These are phyloP conservation scores for Columba livia DNA, from an alignment of 2,113 vertebrate species.

Conservation along the genomic window DNA sequence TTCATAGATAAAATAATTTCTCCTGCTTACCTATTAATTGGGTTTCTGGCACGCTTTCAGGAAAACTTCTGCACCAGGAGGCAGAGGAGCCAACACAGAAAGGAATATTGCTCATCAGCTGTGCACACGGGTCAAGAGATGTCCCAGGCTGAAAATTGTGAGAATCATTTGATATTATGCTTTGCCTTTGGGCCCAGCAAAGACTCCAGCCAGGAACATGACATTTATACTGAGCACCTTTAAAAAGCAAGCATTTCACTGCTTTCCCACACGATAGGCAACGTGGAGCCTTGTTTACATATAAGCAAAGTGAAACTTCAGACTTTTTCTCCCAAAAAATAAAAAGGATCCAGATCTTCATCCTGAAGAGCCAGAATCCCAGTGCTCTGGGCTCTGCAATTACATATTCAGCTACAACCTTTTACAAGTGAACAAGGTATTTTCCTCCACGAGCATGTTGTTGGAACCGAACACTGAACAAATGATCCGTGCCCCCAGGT, in stretches of 20 bases:
- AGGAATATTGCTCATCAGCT: not conserved
- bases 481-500: conserved; percentile 31
- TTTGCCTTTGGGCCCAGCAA: conserved; percentile 16
- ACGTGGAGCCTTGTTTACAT: not conserved
- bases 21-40: not conserved
- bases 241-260: not conserved
- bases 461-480: not conserved
- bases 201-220: conserved; percentile 2
- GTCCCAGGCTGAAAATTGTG: not conserved
- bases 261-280: not conserved
- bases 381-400: not conserved
- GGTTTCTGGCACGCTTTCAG: not conserved
- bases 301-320: not conserved
- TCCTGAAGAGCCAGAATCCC: not conserved
- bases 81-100: not conserved
- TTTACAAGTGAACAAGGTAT: conserved; percentile 15
- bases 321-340: not conserved
- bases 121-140: not conserved
- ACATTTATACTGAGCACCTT: not conserved
- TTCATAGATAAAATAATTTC: not conserved
- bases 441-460: not conserved
- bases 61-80: not conserved
- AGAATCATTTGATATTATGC: not conserved
- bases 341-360: not conserved
- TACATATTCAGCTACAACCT: not conserved